Evolutionary conservation across 2,888 invertebrate species (phyloP).

Genomic region (Ophion costatus): DNA sequence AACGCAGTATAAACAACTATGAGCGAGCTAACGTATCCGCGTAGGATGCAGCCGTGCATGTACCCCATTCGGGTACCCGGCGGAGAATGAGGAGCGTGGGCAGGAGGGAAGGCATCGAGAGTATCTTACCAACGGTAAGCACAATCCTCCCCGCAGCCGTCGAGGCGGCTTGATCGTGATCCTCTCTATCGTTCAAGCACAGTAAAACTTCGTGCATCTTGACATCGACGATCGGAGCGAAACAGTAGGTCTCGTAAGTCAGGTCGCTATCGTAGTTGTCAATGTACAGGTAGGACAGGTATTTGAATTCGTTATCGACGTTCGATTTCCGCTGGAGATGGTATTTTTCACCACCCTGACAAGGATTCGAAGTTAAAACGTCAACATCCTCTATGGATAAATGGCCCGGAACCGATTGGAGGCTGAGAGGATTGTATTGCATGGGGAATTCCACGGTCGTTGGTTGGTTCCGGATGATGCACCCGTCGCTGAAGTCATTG

Average conservation of each 20-base stretch:
- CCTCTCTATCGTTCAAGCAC: conserved; percentile 67
- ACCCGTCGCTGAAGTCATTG: too few species aligned
- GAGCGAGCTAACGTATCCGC: conserved; percentile 76
- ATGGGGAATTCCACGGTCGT: background rate
- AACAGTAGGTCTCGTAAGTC: conserved; percentile 68
- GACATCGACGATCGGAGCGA: conserved; percentile 49
- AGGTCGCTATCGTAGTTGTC: too few species aligned
- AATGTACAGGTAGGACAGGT: conserved; percentile 73
- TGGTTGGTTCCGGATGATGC: too few species aligned
- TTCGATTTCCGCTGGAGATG: conserved; percentile 60
- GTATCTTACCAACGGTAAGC: conserved; percentile 72
- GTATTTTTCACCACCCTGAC: conserved; percentile 42
- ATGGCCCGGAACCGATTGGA: background rate
- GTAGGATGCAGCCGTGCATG: conserved; percentile 79
- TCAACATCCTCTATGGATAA: background rate
- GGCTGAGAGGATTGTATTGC: background rate
- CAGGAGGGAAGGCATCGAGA: conserved; percentile 79
- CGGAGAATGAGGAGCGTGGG: conserved; percentile 79
- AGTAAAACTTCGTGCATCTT: conserved; percentile 61
- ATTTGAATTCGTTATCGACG: conserved; percentile 59
- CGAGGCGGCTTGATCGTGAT: background rate
- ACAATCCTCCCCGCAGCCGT: background rate
- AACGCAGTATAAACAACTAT: conserved; percentile 75
- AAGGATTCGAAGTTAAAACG: background rate
- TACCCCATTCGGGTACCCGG: conserved; percentile 77